Conservation (phyloP, 2,888 invertebrate genomes). For the Hydroisotoma schaefferi region DNA sequence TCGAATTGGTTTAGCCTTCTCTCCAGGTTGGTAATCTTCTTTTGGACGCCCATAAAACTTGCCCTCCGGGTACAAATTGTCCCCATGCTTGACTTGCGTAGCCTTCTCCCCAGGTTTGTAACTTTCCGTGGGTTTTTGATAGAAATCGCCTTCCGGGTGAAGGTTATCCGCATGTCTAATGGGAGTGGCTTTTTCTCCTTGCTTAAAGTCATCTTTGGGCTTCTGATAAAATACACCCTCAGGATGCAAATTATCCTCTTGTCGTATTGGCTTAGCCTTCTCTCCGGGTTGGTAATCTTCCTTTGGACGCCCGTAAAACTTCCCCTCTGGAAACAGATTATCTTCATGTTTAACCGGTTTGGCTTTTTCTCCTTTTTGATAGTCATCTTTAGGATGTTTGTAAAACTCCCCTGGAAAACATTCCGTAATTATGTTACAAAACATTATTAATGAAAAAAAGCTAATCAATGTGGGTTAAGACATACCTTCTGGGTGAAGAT, state of each 20-base stretch:
- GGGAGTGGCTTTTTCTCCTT: constrained; percentile 49
- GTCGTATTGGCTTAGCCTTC: constrained; percentile 30
- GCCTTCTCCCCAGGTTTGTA: no score
- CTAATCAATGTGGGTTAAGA: neutral
- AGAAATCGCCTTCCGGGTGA: constrained; percentile 54
- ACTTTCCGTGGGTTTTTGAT: no score
- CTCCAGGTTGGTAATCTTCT: constrained; percentile 25
- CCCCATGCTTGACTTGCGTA: no score
- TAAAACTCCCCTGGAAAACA: constrained; percentile 41
- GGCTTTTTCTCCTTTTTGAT: constrained; percentile 52
- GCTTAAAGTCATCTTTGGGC: constrained; percentile 50
- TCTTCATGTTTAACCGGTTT: constrained; percentile 57
- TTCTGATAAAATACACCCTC: constrained; percentile 51
- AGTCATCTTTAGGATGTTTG: constrained; percentile 9
- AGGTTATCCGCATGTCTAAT: constrained; percentile 54
- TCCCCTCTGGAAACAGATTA: constrained; percentile 59
- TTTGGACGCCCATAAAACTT: constrained; percentile 50
- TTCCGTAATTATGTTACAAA: neutral
- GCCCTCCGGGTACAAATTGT: constrained; percentile 57
- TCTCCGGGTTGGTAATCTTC: constrained; percentile 50
- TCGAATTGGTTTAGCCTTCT: constrained; percentile 54
- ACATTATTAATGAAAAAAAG: no score
- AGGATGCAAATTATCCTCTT: constrained; percentile 54
- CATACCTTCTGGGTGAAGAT: constrained; percentile 56
- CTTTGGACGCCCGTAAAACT: constrained; percentile 59